Evolutionary conservation across 2,888 invertebrate genomes (phyloP).

Genomic region (Chloromyia formosa): DNA sequence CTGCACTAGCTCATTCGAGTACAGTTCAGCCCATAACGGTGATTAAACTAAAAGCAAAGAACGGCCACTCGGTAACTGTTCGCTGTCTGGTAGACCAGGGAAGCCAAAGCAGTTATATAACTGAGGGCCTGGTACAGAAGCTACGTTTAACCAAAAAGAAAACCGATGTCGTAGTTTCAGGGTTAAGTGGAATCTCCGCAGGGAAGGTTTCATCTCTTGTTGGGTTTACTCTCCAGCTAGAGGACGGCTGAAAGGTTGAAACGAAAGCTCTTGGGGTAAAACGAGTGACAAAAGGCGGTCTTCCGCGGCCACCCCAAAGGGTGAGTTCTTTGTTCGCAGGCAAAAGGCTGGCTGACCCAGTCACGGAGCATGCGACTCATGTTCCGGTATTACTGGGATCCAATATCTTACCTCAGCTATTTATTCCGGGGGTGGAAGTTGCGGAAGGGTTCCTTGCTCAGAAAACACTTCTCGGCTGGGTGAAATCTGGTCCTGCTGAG

Average conservation of each 20-base stretch:
- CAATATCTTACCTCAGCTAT: no score
- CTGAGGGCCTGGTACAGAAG: background rate
- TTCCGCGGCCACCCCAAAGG: background rate
- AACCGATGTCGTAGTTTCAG: background rate
- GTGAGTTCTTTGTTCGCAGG: background rate
- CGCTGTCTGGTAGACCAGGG: background rate
- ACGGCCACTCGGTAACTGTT: background rate
- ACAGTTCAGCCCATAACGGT: background rate
- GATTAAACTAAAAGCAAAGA: background rate
- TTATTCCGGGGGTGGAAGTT: no score
- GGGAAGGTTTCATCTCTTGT: background rate
- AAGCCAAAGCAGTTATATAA: background rate
- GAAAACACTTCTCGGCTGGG: no score
- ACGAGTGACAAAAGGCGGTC: background rate
- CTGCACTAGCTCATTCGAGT: background rate
- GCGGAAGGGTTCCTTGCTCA: no score
- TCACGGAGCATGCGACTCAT: no score
- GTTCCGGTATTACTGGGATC: no score
- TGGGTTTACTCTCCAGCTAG: background rate
- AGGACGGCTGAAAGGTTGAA: background rate
- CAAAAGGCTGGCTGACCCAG: no score
- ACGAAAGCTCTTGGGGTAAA: background rate
- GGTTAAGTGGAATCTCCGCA: background rate
- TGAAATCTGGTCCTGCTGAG: no score
- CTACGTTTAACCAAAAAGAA: background rate